Evolutionary conservation across 2,113 vertebrate genomes (phyloP).

Genomic region (Labeo rohita): DNA sequence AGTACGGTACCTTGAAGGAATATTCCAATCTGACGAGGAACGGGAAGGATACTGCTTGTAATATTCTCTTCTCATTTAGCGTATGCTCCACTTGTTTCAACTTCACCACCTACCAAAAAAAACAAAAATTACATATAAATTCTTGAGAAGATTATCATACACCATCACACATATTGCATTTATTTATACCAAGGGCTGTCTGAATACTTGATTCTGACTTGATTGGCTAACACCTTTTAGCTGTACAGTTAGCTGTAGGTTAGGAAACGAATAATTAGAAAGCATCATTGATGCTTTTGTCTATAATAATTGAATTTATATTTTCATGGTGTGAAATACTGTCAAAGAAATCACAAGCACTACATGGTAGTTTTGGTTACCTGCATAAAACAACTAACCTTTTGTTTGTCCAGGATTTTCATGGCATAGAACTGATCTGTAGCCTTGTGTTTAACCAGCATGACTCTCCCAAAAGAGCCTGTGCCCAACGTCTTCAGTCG

Average conservation of each 20-base stretch:
- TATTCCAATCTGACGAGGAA: constrained; percentile 98
- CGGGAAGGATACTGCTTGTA: constrained; percentile 97
- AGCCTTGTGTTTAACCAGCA: constrained; percentile 97
- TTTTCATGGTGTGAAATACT: neutral
- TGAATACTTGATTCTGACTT: neutral
- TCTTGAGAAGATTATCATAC: neutral
- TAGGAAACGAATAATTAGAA: neutral
- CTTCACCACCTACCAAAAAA: constrained; percentile 88
- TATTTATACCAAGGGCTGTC: neutral
- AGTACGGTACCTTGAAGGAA: constrained; percentile 89
- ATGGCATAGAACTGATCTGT: constrained; percentile 98
- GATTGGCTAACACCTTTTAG: neutral
- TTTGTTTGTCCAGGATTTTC: constrained; percentile 99
- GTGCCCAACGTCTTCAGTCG: constrained; percentile 97
- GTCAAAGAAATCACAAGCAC: neutral
- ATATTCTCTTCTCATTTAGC: constrained; percentile 98
- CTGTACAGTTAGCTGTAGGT: neutral
- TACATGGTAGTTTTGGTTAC: neutral
- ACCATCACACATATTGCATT: neutral
- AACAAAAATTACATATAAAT: constrained; percentile 26
- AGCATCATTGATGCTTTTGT: neutral
- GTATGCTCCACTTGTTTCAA: constrained; percentile 99
- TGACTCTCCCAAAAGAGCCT: constrained; percentile 98
- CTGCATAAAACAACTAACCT: constrained; percentile 77
- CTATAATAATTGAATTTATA: neutral